Conservation (phyloP, 2,888 invertebrate species). For the Papilio protenor region DNA sequence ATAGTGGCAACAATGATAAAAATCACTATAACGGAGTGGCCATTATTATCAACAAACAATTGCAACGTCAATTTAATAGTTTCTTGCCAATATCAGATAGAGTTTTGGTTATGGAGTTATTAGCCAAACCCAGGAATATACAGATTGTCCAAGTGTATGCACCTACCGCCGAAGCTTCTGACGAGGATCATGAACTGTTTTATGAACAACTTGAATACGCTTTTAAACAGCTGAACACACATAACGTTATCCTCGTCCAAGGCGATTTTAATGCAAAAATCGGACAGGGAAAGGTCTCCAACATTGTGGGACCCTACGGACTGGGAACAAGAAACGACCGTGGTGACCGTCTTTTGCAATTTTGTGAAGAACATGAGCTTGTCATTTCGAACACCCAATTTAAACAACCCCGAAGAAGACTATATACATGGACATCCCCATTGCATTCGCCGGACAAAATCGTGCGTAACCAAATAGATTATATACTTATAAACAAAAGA, state of each 20-base stretch:
- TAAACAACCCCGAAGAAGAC: conserved; percentile 25
- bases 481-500: conserved; percentile 39
- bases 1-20: conserved; percentile 24
- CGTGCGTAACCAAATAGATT: conserved; percentile 45
- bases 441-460: conserved; percentile 37
- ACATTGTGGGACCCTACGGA: conserved; percentile 29
- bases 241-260: no score
- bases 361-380: conserved; percentile 38
- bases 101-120: conserved; percentile 22
- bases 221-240: no score
- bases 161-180: conserved; percentile 24
- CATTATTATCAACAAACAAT: conserved; percentile 15
- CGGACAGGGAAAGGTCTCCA: conserved; percentile 12
- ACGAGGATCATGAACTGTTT: conserved; percentile 23
- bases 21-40: conserved; percentile 32
- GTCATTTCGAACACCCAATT: conserved; percentile 39
- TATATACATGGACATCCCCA: conserved; percentile 46
- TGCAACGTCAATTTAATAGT: conserved; percentile 6
- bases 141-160: conserved; percentile 36
- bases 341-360: conserved; percentile 40
- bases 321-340: conserved; percentile 38
- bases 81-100: conserved; percentile 31
- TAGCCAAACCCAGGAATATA: conserved; percentile 14
- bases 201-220: no score
- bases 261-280: conserved; percentile 37